Conservation (phyloP, 2,113 vertebrate genomes). For the Bombycilla garrulus region DNA sequence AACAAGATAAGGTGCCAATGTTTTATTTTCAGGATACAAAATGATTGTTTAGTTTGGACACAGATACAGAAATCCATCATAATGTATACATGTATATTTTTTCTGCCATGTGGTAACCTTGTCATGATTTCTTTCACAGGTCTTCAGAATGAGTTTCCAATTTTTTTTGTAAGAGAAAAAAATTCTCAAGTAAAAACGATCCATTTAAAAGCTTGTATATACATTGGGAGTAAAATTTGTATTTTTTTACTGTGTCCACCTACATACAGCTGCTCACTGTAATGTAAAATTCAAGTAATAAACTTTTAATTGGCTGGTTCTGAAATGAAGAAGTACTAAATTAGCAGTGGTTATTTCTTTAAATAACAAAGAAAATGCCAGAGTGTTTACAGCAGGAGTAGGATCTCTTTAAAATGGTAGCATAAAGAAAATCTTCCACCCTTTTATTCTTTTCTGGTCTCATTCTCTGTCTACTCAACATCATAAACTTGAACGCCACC, state of each 20-base stretch:
- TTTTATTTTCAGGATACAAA: constrained; percentile 9
- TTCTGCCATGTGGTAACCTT: not conserved
- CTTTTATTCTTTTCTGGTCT: not conserved
- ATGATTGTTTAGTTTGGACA: not conserved
- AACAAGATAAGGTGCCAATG: not conserved
- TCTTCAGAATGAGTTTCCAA: not conserved
- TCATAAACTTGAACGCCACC: not conserved
- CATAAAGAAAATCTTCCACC: not conserved
- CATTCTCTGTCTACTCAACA: not conserved
- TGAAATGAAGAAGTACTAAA: not conserved
- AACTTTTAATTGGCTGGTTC: not conserved
- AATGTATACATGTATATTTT: not conserved
- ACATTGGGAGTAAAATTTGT: not conserved
- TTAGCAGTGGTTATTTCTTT: not conserved
- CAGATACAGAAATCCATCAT: not conserved
- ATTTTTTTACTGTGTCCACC: not conserved
- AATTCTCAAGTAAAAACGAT: not conserved
- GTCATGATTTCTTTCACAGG: not conserved
- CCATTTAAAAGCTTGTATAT: not conserved
- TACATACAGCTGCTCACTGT: not conserved
- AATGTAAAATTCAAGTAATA: not conserved
- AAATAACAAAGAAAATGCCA: not conserved
- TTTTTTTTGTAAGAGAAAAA: not conserved
- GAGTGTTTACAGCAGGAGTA: not conserved
- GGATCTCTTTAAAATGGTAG: not conserved